Percentiles rank a stretch among this genome's conserved stretches.
Evolutionary conservation across 2,888 invertebrate species (phyloP).

Genomic region (Parasteatoda lunata): DNA sequence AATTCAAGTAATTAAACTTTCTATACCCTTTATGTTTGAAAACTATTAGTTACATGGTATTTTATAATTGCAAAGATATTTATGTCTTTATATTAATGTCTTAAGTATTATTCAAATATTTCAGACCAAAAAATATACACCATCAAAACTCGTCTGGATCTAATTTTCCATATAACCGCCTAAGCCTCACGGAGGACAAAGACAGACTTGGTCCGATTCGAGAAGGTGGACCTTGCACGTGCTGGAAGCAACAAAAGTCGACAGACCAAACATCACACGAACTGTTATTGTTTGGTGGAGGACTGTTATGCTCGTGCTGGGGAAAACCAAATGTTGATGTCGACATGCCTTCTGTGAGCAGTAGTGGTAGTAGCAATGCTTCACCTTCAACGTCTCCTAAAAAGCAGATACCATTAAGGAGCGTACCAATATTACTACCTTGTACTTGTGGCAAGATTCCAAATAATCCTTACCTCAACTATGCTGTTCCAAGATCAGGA

Average conservation of each 20-base stretch:
- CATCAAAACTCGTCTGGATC: conserved; percentile 46
- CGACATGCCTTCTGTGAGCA: conserved; percentile 62
- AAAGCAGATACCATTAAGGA: conserved; percentile 54
- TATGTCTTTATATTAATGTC: too few species aligned
- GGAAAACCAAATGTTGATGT: conserved; percentile 32
- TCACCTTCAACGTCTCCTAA: conserved; percentile 64
- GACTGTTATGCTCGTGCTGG: conserved; percentile 60
- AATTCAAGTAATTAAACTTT: too few species aligned
- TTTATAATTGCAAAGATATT: too few species aligned
- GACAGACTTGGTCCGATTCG: conserved; percentile 53
- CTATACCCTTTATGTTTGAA: too few species aligned
- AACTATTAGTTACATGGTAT: too few species aligned
- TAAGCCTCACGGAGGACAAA: conserved; percentile 59
- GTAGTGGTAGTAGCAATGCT: conserved; percentile 63
- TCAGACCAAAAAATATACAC: conserved; percentile 60
- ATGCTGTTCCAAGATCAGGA: conserved; percentile 63
- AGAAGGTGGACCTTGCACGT: conserved; percentile 47
- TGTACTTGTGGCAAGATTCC: conserved; percentile 59
- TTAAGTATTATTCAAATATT: not conserved
- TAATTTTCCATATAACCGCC: conserved; percentile 40
- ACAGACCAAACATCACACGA: conserved; percentile 50
- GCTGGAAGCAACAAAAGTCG: conserved; percentile 59
- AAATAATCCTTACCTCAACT: conserved; percentile 60
- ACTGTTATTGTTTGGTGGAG: conserved; percentile 45
- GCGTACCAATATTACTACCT: conserved; percentile 59